Evolutionary conservation across 2,888 invertebrate genomes (phyloP).

Genomic region (Gryllus longicercus): DNA sequence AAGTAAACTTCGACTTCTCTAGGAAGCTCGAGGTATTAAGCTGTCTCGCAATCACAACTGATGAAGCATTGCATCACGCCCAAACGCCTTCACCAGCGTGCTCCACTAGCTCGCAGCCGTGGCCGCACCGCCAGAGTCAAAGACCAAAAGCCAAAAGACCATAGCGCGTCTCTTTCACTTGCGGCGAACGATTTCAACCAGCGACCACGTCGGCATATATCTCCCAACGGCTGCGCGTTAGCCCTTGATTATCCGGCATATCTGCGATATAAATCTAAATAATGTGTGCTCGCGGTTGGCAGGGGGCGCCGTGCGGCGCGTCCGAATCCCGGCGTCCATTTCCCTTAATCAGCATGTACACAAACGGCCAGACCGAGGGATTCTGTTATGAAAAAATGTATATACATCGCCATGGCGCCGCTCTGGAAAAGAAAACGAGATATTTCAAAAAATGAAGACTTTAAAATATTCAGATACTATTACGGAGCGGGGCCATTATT

Average conservation of each 20-base stretch:
- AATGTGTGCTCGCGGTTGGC: neutral
- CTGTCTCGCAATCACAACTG: too few species aligned
- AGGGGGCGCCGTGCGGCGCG: too few species aligned
- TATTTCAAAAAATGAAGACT: constrained; percentile 9
- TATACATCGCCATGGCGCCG: neutral
- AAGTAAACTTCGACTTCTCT: too few species aligned
- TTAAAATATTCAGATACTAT: constrained; percentile 11
- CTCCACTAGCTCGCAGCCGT: too few species aligned
- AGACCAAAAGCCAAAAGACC: too few species aligned
- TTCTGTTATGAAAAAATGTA: neutral
- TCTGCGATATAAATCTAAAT: constrained; percentile 9
- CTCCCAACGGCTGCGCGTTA: neutral
- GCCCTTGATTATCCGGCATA: neutral
- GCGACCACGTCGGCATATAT: neutral
- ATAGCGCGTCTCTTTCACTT: neutral
- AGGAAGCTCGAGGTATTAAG: too few species aligned
- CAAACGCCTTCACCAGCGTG: too few species aligned
- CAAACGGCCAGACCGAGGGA: neutral
- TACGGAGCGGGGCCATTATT: neutral
- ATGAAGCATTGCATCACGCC: too few species aligned
- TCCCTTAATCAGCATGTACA: neutral
- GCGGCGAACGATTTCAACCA: neutral
- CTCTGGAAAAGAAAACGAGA: neutral
- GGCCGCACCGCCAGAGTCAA: too few species aligned
- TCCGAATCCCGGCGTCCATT: neutral